Evolutionary conservation across 2,888 invertebrate species (phyloP).

Genomic region (Hyles lineata): DNA sequence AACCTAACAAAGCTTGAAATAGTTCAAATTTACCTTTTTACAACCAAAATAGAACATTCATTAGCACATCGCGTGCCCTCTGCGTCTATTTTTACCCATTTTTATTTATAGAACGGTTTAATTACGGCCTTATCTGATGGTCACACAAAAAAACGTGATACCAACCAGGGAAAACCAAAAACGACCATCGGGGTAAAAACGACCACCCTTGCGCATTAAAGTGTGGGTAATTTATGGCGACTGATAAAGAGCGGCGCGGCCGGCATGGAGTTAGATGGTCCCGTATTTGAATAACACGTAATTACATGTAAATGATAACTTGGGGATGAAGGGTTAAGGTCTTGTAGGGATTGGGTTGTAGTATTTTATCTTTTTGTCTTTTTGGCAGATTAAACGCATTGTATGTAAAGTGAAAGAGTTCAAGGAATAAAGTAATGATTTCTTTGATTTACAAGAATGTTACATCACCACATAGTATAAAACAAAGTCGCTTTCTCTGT

Average conservation of each 20-base stretch:
- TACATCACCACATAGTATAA: too few relatives aligned
- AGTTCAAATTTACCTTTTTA: too few relatives aligned
- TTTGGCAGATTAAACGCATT: too few relatives aligned
- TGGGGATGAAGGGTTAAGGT: not conserved
- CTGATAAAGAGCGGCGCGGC: conserved; percentile 33
- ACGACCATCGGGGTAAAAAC: not conserved
- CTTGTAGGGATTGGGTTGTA: not conserved
- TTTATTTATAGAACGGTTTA: not conserved
- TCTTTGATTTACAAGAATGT: too few relatives aligned
- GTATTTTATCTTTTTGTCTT: not conserved
- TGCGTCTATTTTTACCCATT: not conserved
- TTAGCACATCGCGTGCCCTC: not conserved
- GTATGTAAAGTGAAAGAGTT: too few relatives aligned
- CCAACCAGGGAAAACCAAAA: not conserved
- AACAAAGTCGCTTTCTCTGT: too few relatives aligned
- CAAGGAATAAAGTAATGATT: too few relatives aligned
- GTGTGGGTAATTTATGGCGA: conserved; percentile 39
- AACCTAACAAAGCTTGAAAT: too few relatives aligned
- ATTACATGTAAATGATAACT: conserved; percentile 21
- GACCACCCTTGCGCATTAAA: conserved; percentile 31
- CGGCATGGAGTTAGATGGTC: not conserved
- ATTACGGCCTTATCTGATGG: not conserved
- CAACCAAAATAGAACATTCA: not conserved
- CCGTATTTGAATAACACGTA: conserved; percentile 27
- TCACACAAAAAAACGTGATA: not conserved